These are phyloP conservation scores for Dromiciops gliroides DNA, from an alignment of 2,113 vertebrate species.

Conservation along the genomic window DNA sequence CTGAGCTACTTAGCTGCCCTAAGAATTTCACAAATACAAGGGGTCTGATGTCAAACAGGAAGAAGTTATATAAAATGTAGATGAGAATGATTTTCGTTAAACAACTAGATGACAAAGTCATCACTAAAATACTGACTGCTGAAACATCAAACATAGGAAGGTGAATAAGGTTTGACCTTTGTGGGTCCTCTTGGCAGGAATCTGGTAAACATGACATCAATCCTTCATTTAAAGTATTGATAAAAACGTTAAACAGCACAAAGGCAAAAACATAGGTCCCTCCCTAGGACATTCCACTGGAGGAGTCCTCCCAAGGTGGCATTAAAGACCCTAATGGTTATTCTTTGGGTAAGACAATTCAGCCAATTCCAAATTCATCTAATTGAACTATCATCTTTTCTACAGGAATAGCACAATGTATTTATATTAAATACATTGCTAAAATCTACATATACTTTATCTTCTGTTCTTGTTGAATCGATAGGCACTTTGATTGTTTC, in stretches of 20 bases:
- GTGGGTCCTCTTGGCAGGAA: background rate
- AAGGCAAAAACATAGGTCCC: background rate
- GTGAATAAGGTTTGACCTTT: background rate
- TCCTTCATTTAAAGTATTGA: background rate
- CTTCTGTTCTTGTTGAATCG: background rate
- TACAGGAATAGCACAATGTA: background rate
- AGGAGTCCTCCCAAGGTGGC: background rate
- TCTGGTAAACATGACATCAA: background rate
- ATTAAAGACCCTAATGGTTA: background rate
- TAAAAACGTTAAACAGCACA: background rate
- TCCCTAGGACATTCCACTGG: background rate
- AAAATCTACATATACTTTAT: background rate
- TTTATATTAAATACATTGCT: background rate
- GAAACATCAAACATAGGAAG: background rate
- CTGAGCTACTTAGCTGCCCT: background rate
- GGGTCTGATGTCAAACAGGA: background rate
- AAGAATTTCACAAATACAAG: background rate
- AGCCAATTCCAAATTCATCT: background rate
- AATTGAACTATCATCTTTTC: background rate
- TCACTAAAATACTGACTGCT: background rate
- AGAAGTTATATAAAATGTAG: background rate
- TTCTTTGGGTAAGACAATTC: background rate
- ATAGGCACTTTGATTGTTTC: background rate
- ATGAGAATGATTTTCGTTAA: background rate
- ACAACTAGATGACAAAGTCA: background rate